Base-by-base conservation (phyloP, 1,140 invertebrate species). In the Stegodyphus mimosarum region DNA sequence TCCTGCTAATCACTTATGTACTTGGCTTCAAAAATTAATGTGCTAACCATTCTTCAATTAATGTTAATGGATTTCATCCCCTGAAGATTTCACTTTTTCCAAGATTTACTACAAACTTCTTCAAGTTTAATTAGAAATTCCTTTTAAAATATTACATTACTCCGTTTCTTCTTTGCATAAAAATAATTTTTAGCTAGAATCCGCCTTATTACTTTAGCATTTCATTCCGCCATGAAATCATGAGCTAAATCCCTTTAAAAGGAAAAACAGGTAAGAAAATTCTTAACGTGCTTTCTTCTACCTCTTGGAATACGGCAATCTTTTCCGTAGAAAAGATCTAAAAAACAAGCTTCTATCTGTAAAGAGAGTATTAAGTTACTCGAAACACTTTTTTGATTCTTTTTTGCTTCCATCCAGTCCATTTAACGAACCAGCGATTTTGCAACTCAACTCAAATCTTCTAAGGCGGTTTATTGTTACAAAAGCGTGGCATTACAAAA, bases 271-370 rank as follows among this genome's bases (percentile, higher is more conserved):
- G 33, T 33, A 15, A 67, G 7, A 67, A 17, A 7, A 67, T n/a
- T 67, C 17, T 67, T 67, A 67, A n/a, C 66, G 17, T 67, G 7
- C 18, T 67, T n/a, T 67, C 18, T 67, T 18, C 7, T 18, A 67
- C 7, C 7, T 75, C 33, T 33, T 33, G 1, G 33, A 33, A 33
- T 33, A 33, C 33, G 33, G 33, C 66, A 80, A 88, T 88, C 89
- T 85, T 67, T 64, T 50, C 74, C 7, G 53, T 55, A 48, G 64
- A 50, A 48, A 11, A 50, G n/a, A 71, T 10, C 48, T 71, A 13
- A 71, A 71, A 71, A 71, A 33, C 11, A 71, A 71, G 9, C 15
- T 51, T 49, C 18, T 17, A 11, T 51, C 33, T 11, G 13, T 18
- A 11, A 71, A 33, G 49, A 11, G 33, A 50, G 69, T 71, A 71